Evolutionary conservation across 1,140 invertebrate genomes (phyloP).

Genomic region (Megalonaias nervosa): DNA sequence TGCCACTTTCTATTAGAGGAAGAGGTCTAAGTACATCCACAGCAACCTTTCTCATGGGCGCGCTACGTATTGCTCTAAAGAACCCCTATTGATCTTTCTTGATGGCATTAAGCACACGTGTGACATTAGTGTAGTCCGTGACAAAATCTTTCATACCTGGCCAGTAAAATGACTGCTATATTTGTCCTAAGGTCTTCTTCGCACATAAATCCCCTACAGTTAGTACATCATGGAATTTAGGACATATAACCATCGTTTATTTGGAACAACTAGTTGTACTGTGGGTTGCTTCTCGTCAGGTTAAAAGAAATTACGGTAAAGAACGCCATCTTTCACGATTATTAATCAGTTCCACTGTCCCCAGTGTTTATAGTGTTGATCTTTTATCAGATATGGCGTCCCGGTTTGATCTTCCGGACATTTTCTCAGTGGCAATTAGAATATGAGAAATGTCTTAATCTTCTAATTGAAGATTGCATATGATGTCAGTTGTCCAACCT

Average conservation of each 20-base stretch:
- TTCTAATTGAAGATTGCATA: too few relatives aligned
- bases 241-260: background rate
- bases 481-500: too few relatives aligned
- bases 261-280: constrained; percentile 9
- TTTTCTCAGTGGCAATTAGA: too few relatives aligned
- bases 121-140: background rate
- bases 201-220: constrained; percentile 22
- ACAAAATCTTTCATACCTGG: constrained; percentile 8
- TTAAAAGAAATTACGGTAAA: constrained; percentile 5
- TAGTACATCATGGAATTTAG: constrained; percentile 1
- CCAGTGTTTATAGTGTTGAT: too few relatives aligned
- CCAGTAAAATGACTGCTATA: constrained; percentile 10
- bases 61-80: constrained; percentile 19
- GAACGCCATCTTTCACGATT: constrained; percentile 4
- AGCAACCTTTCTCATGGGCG: constrained; percentile 11
- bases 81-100: constrained; percentile 4
- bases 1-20: too few relatives aligned
- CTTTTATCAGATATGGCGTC: too few relatives aligned
- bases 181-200: constrained; percentile 2
- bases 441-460: too few relatives aligned
- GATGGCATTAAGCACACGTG: constrained; percentile 29
- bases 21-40: too few relatives aligned
- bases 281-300: background rate
- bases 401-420: too few relatives aligned
- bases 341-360: too few relatives aligned